Conservation (phyloP, 2,888 invertebrate genomes). For the Parnassius mnemosyne region DNA sequence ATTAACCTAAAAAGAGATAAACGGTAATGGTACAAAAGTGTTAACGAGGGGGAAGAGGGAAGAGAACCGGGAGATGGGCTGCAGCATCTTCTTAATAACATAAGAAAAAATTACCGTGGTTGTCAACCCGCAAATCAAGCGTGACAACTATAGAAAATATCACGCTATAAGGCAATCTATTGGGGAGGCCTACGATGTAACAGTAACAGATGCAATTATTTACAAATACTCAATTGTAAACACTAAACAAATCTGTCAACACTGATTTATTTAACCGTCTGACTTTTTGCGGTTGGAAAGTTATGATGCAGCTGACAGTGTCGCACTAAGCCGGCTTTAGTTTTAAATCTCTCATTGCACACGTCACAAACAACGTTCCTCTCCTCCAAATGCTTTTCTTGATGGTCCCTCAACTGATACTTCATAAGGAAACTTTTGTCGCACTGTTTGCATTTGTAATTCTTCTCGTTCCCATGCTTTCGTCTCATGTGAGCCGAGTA, state of each 20-base stretch:
- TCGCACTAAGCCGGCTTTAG: conserved; percentile 6
- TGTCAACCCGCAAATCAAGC: no score
- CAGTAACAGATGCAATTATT: no score
- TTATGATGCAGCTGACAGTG: conserved; percentile 39
- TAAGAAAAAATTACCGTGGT: no score
- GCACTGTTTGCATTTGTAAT: conserved; percentile 37
- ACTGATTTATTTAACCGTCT: not conserved
- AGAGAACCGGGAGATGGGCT: no score
- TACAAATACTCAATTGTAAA: no score
- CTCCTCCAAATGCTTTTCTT: conserved; percentile 33
- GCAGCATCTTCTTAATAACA: no score
- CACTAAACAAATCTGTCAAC: not conserved
- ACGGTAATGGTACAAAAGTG: no score
- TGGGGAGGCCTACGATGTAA: no score
- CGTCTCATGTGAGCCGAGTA: conserved; percentile 61
- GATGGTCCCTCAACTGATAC: conserved; percentile 41
- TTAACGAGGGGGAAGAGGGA: no score
- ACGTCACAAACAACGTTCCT: conserved; percentile 45
- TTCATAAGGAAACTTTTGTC: conserved; percentile 7
- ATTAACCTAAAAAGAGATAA: no score
- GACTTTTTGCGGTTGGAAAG: not conserved
- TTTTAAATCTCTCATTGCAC: conserved; percentile 43
- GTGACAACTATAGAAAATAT: no score
- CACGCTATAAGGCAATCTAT: no score
- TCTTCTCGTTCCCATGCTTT: conserved; percentile 51